phyloP scores from a whole-genome alignment of 2,888 invertebrate genomes.

The Amorpha juglandis region DNA sequence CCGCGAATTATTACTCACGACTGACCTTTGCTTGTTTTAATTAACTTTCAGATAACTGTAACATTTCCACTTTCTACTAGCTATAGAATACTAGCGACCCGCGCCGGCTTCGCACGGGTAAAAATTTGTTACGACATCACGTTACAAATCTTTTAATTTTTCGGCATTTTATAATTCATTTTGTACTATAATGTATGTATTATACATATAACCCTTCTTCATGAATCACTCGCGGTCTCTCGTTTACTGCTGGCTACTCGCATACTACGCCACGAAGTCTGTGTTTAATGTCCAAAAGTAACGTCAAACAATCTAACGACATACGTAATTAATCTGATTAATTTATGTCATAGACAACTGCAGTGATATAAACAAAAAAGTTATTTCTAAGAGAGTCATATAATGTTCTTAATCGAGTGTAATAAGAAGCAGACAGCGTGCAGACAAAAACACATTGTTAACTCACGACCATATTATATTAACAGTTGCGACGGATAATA shows the following conservation, averaged over 20 bases:
- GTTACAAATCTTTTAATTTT: no score
- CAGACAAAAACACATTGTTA: not conserved
- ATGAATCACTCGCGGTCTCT: no score
- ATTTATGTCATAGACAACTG: not conserved
- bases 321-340: not conserved
- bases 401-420: not conserved
- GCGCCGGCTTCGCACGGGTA: no score
- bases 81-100: no score
- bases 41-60: not conserved
- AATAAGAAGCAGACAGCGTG: not conserved
- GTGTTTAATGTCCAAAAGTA: no score
- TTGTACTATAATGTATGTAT: no score
- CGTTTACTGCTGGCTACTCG: no score
- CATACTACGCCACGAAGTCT: no score
- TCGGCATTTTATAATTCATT: no score
- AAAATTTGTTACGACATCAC: no score
- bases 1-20: conserved; percentile 18
- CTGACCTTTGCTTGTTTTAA: conserved; percentile 6
- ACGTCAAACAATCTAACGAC: no score
- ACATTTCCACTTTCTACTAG: not conserved
- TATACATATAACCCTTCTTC: no score
- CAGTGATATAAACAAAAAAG: not conserved
- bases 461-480: not conserved
- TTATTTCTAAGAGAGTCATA: not conserved
- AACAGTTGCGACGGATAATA: not conserved